Percentiles rank a stretch among this genome's conserved stretches.
Conservation (phyloP, 2,888 invertebrate genomes). For the Drosophila prolongata region DNA sequence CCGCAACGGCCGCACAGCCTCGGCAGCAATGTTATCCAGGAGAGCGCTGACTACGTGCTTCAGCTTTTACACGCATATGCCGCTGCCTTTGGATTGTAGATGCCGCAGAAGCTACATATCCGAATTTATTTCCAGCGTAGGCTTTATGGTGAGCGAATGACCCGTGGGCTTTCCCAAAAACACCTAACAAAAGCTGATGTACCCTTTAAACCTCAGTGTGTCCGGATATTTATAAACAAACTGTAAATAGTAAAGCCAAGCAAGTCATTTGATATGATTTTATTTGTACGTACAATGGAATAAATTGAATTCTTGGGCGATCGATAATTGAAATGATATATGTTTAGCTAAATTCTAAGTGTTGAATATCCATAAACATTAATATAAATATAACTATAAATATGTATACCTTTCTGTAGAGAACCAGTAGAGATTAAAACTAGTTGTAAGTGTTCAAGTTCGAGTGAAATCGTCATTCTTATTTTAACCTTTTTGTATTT, state of each 20-base stretch:
- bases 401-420: constrained; percentile 51
- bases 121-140: constrained; percentile 25
- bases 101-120: constrained; percentile 48
- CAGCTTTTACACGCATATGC: constrained; percentile 67
- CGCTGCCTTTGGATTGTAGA: constrained; percentile 64
- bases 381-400: constrained; percentile 35
- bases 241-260: constrained; percentile 57
- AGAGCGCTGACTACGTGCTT: constrained; percentile 68
- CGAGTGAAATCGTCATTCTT: constrained; percentile 35
- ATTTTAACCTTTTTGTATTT: constrained; percentile 42
- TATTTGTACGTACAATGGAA: constrained; percentile 29
- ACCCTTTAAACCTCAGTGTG: constrained; percentile 25
- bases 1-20: constrained; percentile 60
- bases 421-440: constrained; percentile 55
- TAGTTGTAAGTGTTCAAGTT: constrained; percentile 45
- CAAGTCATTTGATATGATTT: constrained; percentile 76
- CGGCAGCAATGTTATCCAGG: constrained; percentile 67
- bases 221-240: constrained; percentile 30
- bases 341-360: constrained; percentile 62
- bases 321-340: constrained; percentile 22
- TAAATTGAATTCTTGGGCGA: constrained; percentile 17
- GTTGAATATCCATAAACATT: constrained; percentile 66
- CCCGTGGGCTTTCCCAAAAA: constrained; percentile 16
- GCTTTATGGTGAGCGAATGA: constrained; percentile 19
- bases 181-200: constrained; percentile 1